These are phyloP conservation scores for Valencia hispanica DNA, from an alignment of 2,797 vertebrate species.

Conservation along the genomic window DNA sequence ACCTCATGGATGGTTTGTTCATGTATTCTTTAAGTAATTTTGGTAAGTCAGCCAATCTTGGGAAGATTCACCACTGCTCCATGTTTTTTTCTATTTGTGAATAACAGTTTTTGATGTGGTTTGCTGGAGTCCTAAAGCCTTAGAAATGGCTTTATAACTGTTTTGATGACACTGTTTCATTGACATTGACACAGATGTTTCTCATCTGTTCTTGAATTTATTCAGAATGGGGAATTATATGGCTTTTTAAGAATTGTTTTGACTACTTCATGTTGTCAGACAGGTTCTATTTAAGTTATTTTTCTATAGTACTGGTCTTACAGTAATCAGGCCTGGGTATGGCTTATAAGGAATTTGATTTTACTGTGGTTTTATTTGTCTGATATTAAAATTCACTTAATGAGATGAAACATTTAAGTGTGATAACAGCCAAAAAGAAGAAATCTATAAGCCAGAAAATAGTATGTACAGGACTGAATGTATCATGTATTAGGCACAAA, in stretches of 20 bases:
- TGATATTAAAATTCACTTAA: not conserved
- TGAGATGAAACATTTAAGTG: not conserved
- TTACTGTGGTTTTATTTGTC: not conserved
- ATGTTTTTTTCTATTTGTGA: not conserved
- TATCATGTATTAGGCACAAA: constrained; percentile 22
- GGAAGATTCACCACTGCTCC: not conserved
- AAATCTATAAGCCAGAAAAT: not conserved
- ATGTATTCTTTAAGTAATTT: not conserved
- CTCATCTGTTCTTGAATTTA: not conserved
- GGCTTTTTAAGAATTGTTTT: not conserved
- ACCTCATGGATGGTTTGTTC: not conserved
- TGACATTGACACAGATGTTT: not conserved
- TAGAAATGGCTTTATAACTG: not conserved
- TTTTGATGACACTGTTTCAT: not conserved
- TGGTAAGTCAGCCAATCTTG: not conserved
- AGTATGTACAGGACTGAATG: not conserved
- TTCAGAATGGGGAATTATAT: not conserved
- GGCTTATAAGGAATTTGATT: not conserved
- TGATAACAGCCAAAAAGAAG: not conserved
- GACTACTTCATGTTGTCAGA: not conserved
- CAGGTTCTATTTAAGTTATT: not conserved
- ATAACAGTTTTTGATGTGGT: not conserved
- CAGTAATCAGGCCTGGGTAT: not conserved
- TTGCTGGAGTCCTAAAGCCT: not conserved
- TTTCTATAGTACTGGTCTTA: not conserved